phyloP scores from a whole-genome alignment of 2,113 vertebrate species.

The Toxotes jaculatrix region DNA sequence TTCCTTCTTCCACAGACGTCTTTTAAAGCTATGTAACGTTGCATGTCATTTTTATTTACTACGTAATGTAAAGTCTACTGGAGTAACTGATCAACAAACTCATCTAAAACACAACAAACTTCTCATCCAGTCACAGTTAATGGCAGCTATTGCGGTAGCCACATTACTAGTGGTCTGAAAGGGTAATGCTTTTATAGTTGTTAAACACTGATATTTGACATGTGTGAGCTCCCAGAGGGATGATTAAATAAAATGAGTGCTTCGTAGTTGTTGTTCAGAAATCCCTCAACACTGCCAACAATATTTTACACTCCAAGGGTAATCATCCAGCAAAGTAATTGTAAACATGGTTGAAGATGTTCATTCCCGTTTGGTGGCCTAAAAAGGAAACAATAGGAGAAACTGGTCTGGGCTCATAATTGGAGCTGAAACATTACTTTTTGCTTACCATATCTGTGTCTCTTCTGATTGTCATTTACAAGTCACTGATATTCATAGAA shows the following conservation, averaged over 20 bases:
- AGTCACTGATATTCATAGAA: background rate
- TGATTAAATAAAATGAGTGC: background rate
- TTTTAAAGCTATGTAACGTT: constrained; percentile 3
- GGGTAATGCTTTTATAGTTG: background rate
- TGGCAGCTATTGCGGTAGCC: background rate
- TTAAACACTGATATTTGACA: background rate
- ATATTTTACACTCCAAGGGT: background rate
- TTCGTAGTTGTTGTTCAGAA: background rate
- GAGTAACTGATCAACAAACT: constrained; percentile 4
- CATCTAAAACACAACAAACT: constrained; percentile 15
- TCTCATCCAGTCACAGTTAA: background rate
- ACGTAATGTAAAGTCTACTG: background rate
- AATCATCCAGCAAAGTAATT: background rate
- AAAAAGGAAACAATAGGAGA: background rate
- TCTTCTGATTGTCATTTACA: background rate
- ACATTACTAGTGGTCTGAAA: background rate
- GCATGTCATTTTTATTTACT: background rate
- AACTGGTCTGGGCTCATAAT: background rate
- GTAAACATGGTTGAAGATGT: background rate
- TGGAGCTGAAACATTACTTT: background rate
- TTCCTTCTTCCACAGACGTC: constrained; percentile 8
- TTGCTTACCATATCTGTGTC: background rate
- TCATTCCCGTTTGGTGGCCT: background rate
- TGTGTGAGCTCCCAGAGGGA: background rate
- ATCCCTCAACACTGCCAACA: background rate